A percentile compares a stretch with the other conserved stretches of the same genome.
Conservation (phyloP, 2,888 invertebrate genomes). For the Brassicogethes aeneus region DNA sequence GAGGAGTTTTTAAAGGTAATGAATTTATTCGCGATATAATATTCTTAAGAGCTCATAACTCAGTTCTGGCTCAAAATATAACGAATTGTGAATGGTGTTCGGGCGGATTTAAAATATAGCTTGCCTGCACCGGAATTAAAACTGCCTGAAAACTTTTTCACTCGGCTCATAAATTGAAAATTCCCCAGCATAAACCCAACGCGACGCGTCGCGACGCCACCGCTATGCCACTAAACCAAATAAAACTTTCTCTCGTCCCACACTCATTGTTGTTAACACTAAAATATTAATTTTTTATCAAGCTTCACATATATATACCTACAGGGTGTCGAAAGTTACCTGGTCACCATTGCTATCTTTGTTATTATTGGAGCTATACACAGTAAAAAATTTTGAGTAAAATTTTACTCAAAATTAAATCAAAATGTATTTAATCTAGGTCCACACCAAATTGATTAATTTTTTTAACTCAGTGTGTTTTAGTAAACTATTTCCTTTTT, state of each 20-base stretch:
- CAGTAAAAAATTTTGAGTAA: too few relatives aligned
- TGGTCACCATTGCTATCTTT: too few relatives aligned
- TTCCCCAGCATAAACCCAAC: slow-evolving; percentile 22
- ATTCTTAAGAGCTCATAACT: slow-evolving; percentile 21
- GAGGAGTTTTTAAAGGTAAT: neutral
- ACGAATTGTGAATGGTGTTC: slow-evolving; percentile 28
- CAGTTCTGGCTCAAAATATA: slow-evolving; percentile 20
- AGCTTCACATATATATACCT: too few relatives aligned
- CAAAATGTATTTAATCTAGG: too few relatives aligned
- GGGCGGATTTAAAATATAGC: slow-evolving; percentile 27
- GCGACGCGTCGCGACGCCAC: slow-evolving; percentile 8
- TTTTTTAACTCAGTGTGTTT: too few relatives aligned
- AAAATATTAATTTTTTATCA: slow-evolving; percentile 1
- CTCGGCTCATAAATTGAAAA: slow-evolving; percentile 23
- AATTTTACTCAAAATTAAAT: too few relatives aligned
- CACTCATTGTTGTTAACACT: slow-evolving; percentile 7
- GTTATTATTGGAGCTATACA: too few relatives aligned
- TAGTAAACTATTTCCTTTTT: too few relatives aligned
- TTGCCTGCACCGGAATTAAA: slow-evolving; percentile 22
- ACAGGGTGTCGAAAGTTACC: too few relatives aligned
- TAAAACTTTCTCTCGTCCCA: neutral
- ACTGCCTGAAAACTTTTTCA: slow-evolving; percentile 21
- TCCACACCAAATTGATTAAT: too few relatives aligned
- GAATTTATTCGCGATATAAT: neutral
- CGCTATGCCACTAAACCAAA: neutral